Evolutionary conservation across 2,888 invertebrate genomes (phyloP).

Genomic region (Saturnia japonica): DNA sequence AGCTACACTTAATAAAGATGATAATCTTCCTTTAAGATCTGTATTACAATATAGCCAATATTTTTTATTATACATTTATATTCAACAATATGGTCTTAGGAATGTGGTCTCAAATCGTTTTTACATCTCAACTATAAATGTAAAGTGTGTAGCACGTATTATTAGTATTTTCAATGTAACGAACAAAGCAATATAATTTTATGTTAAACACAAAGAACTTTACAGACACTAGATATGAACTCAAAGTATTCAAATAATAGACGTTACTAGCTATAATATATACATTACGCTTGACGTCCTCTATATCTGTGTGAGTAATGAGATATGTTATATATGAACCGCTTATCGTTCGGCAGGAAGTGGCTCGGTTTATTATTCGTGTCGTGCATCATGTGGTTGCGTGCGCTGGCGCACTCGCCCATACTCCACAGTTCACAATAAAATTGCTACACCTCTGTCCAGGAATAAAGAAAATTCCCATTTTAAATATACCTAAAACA

Average conservation of each 20-base stretch:
- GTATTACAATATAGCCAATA: no score
- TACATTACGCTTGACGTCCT: conserved; percentile 36
- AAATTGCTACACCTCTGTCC: conserved; percentile 48
- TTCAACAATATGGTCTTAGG: no score
- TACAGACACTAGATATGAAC: conserved; percentile 21
- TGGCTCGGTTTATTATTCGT: conserved; percentile 80
- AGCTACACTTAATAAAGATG: no score
- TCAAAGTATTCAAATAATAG: conserved; percentile 28
- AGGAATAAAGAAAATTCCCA: neutral
- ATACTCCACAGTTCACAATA: conserved; percentile 57
- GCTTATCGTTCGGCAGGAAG: conserved; percentile 79
- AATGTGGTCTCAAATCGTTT: neutral
- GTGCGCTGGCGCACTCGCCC: conserved; percentile 58
- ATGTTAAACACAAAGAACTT: conserved; percentile 36
- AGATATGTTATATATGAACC: conserved; percentile 60
- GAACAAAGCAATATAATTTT: conserved; percentile 36
- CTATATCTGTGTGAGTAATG: conserved; percentile 26
- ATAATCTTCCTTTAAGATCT: no score
- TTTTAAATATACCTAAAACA: neutral
- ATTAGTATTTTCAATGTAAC: conserved; percentile 32
- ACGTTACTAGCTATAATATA: conserved; percentile 40
- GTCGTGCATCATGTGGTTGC: conserved; percentile 75
- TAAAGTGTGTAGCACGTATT: conserved; percentile 23
- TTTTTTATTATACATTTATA: no score
- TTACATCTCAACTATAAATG: neutral